A percentile compares a stretch with the other conserved stretches of the same genome.
Conservation (phyloP, 1,140 invertebrate species). For the Megalonaias nervosa region DNA sequence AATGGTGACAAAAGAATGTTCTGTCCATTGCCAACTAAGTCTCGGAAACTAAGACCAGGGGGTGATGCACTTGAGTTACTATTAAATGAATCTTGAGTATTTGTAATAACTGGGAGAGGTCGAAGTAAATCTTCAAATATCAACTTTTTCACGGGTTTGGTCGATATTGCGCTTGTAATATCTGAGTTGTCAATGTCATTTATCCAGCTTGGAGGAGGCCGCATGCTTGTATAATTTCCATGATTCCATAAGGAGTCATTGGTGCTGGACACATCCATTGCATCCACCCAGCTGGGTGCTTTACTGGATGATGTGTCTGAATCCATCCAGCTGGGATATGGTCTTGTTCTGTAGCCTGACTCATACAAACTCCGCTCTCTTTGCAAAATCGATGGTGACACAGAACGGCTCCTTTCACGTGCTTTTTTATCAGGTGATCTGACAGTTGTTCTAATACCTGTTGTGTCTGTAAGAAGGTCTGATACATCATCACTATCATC, state of each 20-base stretch:
- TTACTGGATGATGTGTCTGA: slow-evolving; percentile 23
- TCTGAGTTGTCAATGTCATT: slow-evolving; percentile 34
- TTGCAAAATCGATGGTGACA: slow-evolving; percentile 34
- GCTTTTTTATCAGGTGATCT: slow-evolving; percentile 23
- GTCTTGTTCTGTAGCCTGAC: slow-evolving; percentile 26
- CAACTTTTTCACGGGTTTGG: slow-evolving; percentile 22
- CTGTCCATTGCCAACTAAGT: slow-evolving; percentile 19
- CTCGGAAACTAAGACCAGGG: slow-evolving; percentile 28
- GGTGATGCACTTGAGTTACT: slow-evolving; percentile 31
- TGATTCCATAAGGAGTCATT: slow-evolving; percentile 31
- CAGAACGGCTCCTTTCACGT: slow-evolving; percentile 30
- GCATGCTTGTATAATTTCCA: slow-evolving; percentile 25
- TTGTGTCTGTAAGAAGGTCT: slow-evolving; percentile 16
- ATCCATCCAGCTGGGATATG: slow-evolving; percentile 29
- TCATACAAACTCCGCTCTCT: slow-evolving; percentile 33
- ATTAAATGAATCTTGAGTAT: slow-evolving; percentile 23
- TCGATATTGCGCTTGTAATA: slow-evolving; percentile 32
- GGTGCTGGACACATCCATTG: slow-evolving; percentile 26
- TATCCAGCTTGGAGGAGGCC: slow-evolving; percentile 31
- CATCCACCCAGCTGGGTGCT: slow-evolving; percentile 33
- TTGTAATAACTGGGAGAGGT: slow-evolving; percentile 35
- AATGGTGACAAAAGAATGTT: too few species aligned
- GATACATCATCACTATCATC: slow-evolving; percentile 25
- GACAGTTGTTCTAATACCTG: slow-evolving; percentile 10
- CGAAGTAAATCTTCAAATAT: slow-evolving; percentile 28